Evolutionary conservation across 2,113 vertebrate genomes (phyloP), one percentile per base, ranked within the genome.

Genomic region (Pica pica): DNA sequence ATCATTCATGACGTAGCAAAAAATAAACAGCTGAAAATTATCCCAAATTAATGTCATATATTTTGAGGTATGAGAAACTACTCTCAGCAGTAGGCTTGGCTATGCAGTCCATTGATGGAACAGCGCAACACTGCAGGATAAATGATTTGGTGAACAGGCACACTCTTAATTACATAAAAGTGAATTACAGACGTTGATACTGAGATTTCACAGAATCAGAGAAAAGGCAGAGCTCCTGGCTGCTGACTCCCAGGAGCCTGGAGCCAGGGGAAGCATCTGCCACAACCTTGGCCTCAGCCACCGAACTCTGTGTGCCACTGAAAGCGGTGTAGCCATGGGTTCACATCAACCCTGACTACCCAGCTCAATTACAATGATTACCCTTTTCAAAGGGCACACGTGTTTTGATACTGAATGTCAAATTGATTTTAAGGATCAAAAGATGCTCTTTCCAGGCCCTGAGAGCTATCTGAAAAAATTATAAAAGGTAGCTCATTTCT

Each of bases 251-350:
- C 57, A 37, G 0, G 4, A 50, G 63, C 53, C 9, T 8, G 4
- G 75, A 88, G 39, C 7, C 20, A 9, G 9, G 19, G 12, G 28
- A 74, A 52, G 30, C 5, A 1, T 30, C 52, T 80, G 59, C 37
- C 4, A 0, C 19, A 15, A n/a, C 83, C 80, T 61, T 6, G 3
- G 17, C n/a, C 65, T 37, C 67, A 80, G 41, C 16, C 61, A 47
- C 57, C 2, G 0, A 65, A 26, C 11, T 4, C 15, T 7, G 11
- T 1, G 28, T 19, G 55, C 16, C 30, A 2, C 22, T 7, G 23
- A 2, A 6, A 1, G 57, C 0, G 0, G 5, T 12, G 14, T 0
- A 22, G 37, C 35, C 1, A 0, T 5, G 42, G 57, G 44, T 17
- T 83, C 71, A n/a, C 33, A 17, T 63, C 50, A 39, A 42, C 24